Evolutionary conservation across 1,140 invertebrate genomes (phyloP).

Genomic region (Euglossa dilemma): DNA sequence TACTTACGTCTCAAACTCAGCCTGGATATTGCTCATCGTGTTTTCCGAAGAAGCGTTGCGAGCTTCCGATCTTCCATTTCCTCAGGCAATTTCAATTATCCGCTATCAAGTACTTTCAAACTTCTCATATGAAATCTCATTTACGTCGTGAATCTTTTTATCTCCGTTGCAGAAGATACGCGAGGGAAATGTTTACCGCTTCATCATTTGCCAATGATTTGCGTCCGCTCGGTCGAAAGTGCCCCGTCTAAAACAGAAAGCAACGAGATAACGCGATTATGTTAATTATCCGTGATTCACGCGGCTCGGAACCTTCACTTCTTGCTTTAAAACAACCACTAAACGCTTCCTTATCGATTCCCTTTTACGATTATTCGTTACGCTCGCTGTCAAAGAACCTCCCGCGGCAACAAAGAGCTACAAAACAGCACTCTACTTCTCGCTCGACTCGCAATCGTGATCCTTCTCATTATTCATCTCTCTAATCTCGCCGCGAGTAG

Average conservation of each 20-base stretch:
- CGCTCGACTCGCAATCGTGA: neutral
- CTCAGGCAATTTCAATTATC: neutral
- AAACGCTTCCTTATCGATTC: neutral
- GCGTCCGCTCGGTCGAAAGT: neutral
- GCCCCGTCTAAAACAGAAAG: slow-evolving; percentile 3
- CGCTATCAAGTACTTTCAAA: neutral
- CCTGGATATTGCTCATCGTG: neutral
- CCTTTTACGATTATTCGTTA: no score
- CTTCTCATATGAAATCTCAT: neutral
- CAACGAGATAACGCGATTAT: neutral
- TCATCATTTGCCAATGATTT: no score
- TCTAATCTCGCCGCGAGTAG: neutral
- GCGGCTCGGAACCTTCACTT: neutral
- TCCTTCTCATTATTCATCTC: no score
- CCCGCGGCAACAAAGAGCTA: neutral
- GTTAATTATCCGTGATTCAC: neutral
- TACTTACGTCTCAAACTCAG: neutral
- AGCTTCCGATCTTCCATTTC: neutral
- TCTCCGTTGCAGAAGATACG: neutral
- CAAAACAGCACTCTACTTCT: neutral
- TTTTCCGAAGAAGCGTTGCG: neutral
- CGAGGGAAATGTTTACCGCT: neutral
- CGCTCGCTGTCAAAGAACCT: neutral
- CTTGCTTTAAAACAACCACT: neutral
- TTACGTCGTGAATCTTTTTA: neutral